Base-by-base conservation (phyloP, 1,140 invertebrate species). In the Hirudo medicinalis region DNA sequence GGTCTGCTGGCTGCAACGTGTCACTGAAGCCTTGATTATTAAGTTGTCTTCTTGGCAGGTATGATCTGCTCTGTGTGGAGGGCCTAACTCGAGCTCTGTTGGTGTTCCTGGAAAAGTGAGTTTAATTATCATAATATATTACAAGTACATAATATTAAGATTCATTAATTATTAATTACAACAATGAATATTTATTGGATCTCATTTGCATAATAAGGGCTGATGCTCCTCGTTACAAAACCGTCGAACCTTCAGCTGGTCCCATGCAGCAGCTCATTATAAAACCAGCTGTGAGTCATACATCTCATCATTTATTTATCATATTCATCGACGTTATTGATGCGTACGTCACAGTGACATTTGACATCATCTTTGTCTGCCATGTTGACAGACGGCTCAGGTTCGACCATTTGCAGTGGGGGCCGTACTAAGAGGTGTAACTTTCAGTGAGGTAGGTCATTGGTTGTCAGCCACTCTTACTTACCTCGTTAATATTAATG, bases 51-150 rank as follows among this genome's bases (percentile, higher is more conserved):
- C 29, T 71, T 77, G 73, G n/a, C 72, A 83, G 83, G 78, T 97
- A 98, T 84, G 96, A 99, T 83, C 84, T 99, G 67, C 82, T 99
- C 0, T 98, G 95, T 78, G 80, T 97, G 4, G 96, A 99, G 85
- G 95, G 97, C 19, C 82, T 99, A 2, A 86, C 87, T 13, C 86
- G 87, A 76, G 92, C 90, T 11, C 82, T 99, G 29, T 81, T 89
- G 40, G 87, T 99, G 57, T 99, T 97, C 80, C 86, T 78, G 78
- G 88, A 89, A 79, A 91, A 91, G 91, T 83, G 76, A 76, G 43
- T 49, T 49, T 49, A 49, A 49, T 49, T 49, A 17, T 15, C 13
- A 49, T 49, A 49, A 49, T 49, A 15, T 49, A 49, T 49, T 49
- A 13, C 15, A 49, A 49, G 43, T 11, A 5, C 43, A 17, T 49